A percentile compares a stretch with the other conserved stretches of the same genome.
Conservation (phyloP, 2,888 invertebrate species). For the Cinara cedri region DNA sequence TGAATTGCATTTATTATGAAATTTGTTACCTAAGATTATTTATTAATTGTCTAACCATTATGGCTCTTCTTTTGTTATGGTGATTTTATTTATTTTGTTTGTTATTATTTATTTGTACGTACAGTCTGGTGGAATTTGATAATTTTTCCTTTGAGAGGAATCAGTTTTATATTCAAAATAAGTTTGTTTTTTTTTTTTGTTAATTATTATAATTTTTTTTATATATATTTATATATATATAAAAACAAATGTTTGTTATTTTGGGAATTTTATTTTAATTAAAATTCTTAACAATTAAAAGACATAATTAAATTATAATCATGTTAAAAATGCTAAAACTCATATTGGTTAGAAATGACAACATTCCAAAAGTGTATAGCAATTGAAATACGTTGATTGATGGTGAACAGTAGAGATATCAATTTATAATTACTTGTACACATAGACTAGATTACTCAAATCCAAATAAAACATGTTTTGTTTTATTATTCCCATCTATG, state of each 20-base stretch:
- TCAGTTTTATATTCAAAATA: constrained; percentile 11
- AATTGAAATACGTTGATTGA: background rate
- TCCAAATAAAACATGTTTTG: constrained; percentile 2
- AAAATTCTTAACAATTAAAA: constrained; percentile 24
- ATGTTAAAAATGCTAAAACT: constrained; percentile 19
- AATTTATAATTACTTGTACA: background rate
- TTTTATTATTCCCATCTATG: no score
- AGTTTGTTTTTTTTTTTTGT: background rate
- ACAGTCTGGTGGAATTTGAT: constrained; percentile 30
- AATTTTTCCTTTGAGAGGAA: background rate
- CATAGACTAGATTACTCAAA: background rate
- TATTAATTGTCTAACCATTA: constrained; percentile 28
- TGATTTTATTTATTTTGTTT: constrained; percentile 43
- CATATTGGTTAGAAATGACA: background rate
- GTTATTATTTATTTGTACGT: constrained; percentile 29
- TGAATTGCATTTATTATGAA: constrained; percentile 28
- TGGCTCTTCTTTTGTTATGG: constrained; percentile 18
- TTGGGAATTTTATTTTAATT: constrained; percentile 15
- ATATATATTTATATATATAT: constrained; percentile 7
- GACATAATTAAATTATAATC: background rate
- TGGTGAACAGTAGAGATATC: constrained; percentile 7
- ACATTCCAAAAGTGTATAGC: background rate
- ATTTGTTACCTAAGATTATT: constrained; percentile 43
- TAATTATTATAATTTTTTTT: constrained; percentile 19
- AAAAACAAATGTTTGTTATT: constrained; percentile 13